A percentile compares a stretch with the other conserved stretches of the same genome.
phyloP scores from a whole-genome alignment of 2,888 invertebrate genomes.

The Volucella inanis region DNA sequence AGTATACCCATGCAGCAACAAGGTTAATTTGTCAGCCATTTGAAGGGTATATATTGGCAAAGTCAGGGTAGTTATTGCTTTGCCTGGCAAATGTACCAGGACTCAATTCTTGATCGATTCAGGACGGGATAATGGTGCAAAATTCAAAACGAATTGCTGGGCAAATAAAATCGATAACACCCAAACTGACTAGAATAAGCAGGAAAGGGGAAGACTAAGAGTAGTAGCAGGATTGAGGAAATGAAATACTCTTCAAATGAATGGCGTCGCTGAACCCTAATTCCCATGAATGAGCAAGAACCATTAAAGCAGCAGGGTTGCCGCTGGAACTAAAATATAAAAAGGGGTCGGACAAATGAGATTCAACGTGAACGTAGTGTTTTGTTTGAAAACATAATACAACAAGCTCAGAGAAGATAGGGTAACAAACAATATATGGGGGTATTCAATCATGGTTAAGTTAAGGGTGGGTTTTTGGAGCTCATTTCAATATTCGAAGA shows the following conservation, averaged over 20 bases:
- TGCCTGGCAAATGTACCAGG: slow-evolving; percentile 44
- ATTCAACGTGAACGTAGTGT: too few relatives aligned
- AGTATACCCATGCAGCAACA: slow-evolving; percentile 22
- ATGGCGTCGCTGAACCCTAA: slow-evolving; percentile 30
- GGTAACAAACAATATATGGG: too few relatives aligned
- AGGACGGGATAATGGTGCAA: slow-evolving; percentile 12
- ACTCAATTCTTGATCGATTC: slow-evolving; percentile 53
- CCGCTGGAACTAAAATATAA: too few relatives aligned
- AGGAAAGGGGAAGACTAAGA: background rate
- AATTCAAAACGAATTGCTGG: slow-evolving; percentile 42
- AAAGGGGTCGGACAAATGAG: too few relatives aligned
- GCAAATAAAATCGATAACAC: slow-evolving; percentile 54
- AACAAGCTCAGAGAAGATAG: too few relatives aligned
- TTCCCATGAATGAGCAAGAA: slow-evolving; percentile 33
- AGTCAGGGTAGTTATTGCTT: slow-evolving; percentile 9
- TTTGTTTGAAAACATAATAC: too few relatives aligned
- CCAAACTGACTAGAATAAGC: background rate
- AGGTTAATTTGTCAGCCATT: slow-evolving; percentile 65
- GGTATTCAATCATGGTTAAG: too few relatives aligned
- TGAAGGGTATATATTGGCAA: slow-evolving; percentile 49
- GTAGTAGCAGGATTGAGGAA: background rate
- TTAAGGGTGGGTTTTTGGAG: too few relatives aligned
- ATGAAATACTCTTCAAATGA: slow-evolving; percentile 1
- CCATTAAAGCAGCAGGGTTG: too few relatives aligned
- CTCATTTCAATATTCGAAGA: too few relatives aligned